These are phyloP conservation scores for Clarias fuscus DNA, from an alignment of 2,797 vertebrate species.

Conservation along the genomic window DNA sequence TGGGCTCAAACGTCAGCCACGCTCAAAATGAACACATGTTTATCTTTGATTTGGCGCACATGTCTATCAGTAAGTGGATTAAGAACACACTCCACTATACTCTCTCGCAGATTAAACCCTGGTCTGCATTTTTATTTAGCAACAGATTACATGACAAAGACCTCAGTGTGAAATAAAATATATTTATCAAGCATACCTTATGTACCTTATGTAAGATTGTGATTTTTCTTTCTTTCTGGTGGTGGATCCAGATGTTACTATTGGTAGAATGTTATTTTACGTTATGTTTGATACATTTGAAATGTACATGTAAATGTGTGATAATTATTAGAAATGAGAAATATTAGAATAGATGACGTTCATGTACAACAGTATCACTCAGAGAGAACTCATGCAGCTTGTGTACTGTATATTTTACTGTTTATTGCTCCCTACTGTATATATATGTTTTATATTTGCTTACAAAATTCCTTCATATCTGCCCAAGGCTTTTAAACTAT, in stretches of 20 bases:
- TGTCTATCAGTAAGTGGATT: constrained; percentile 60
- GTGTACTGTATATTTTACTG: background rate
- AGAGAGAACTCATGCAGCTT: background rate
- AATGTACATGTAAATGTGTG: background rate
- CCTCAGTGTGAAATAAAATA: constrained; percentile 44
- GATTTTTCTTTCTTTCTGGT: background rate
- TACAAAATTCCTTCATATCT: background rate
- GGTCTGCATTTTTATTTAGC: constrained; percentile 52
- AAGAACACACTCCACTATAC: constrained; percentile 49
- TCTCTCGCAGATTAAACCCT: constrained; percentile 52
- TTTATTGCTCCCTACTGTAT: background rate
- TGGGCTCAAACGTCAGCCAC: background rate
- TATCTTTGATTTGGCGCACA: background rate
- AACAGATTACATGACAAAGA: constrained; percentile 34
- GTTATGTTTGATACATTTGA: background rate
- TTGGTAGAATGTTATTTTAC: constrained; percentile 16
- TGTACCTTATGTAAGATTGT: background rate
- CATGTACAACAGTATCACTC: background rate
- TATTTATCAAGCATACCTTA: constrained; percentile 39
- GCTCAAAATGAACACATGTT: background rate
- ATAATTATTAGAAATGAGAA: no score
- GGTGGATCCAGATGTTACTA: constrained; percentile 9
- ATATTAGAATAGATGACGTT: background rate
- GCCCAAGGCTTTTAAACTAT: background rate
- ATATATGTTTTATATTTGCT: background rate